phyloP scores from a whole-genome alignment of 1,140 invertebrate genomes.

The Heliconius himera region DNA sequence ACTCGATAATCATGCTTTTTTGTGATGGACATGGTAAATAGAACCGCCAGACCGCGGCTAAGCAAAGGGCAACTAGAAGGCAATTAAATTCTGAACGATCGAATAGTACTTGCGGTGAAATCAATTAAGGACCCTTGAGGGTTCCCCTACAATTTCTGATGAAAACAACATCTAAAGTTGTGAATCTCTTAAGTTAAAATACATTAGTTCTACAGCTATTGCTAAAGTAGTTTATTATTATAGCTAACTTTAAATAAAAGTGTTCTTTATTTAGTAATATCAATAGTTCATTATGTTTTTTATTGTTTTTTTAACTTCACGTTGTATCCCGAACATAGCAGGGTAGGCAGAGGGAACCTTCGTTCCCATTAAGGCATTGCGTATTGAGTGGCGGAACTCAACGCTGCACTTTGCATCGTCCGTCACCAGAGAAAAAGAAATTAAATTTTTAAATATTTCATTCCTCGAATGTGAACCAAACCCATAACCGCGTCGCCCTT shows the following conservation, averaged over 20 bases:
- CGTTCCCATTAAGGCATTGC: too few relatives aligned
- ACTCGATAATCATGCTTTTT: background rate
- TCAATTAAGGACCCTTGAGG: constrained; percentile 19
- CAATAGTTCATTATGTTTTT: too few relatives aligned
- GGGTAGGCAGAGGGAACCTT: too few relatives aligned
- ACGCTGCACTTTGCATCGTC: too few relatives aligned
- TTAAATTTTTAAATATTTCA: too few relatives aligned
- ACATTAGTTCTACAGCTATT: constrained; percentile 2
- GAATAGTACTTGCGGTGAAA: constrained; percentile 16
- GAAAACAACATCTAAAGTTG: constrained; percentile 29
- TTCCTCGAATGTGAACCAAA: too few relatives aligned
- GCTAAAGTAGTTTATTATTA: background rate
- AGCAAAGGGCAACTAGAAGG: background rate
- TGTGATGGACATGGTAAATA: background rate
- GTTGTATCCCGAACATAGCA: too few relatives aligned
- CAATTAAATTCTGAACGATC: constrained; percentile 8
- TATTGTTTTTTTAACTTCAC: too few relatives aligned
- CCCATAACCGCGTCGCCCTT: too few relatives aligned
- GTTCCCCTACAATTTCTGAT: constrained; percentile 16
- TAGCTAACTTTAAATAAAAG: background rate
- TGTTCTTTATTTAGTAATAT: background rate
- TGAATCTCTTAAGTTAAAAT: constrained; percentile 14
- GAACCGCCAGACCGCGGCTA: background rate
- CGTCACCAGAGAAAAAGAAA: too few relatives aligned
- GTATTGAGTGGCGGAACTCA: too few relatives aligned